Conservation (phyloP, 2,113 vertebrate species). For the Cyphomyrus plagiostoma region DNA sequence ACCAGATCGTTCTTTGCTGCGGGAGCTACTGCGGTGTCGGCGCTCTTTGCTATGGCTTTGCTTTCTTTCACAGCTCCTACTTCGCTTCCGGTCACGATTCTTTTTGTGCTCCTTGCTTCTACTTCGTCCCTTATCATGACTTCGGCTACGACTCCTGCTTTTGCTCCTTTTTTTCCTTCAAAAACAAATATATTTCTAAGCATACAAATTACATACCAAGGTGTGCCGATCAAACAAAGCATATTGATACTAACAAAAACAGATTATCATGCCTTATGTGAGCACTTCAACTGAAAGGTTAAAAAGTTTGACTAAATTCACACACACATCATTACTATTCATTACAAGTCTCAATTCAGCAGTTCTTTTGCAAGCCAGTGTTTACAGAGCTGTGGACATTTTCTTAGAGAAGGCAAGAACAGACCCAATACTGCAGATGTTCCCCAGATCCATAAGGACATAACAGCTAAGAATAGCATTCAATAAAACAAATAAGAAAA, state of each 20-base stretch:
- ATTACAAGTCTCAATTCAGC: neutral
- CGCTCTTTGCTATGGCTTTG: constrained; percentile 83
- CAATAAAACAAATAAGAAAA: neutral
- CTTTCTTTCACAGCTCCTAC: constrained; percentile 81
- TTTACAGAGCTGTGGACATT: neutral
- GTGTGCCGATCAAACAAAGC: neutral
- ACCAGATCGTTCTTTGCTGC: constrained; percentile 81
- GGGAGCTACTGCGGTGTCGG: constrained; percentile 72
- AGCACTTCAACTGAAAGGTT: neutral
- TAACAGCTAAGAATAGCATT: neutral
- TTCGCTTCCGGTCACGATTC: constrained; percentile 77
- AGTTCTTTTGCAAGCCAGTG: neutral
- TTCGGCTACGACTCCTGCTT: constrained; percentile 75
- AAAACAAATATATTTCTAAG: neutral
- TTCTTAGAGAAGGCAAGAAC: neutral
- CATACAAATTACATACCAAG: neutral
- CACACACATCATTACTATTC: neutral
- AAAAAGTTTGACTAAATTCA: neutral
- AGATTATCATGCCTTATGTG: neutral
- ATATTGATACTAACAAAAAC: neutral
- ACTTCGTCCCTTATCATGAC: constrained; percentile 78
- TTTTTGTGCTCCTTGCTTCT: constrained; percentile 83
- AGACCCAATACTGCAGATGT: neutral
- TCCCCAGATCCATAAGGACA: neutral
- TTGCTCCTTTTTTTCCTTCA: constrained; percentile 89